These are phyloP conservation scores for Leucoma salicis DNA, from an alignment of 2,888 invertebrate species.

Conservation along the genomic window DNA sequence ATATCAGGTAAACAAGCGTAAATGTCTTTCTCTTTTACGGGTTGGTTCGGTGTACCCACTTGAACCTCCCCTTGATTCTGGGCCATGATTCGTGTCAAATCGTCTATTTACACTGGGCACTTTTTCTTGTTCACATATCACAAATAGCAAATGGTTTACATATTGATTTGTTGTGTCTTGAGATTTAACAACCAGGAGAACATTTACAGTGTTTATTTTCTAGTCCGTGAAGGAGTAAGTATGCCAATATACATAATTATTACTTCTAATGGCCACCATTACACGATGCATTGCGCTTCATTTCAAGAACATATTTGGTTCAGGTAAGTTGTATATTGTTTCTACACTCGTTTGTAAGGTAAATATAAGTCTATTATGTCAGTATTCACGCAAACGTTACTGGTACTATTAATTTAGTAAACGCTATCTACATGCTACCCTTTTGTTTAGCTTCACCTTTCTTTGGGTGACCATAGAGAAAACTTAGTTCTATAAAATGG, in stretches of 20 bases:
- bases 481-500: slow-evolving; percentile 72
- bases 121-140: slow-evolving; percentile 60
- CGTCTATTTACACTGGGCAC: slow-evolving; percentile 65
- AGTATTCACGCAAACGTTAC: slow-evolving; percentile 55
- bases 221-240: slow-evolving; percentile 70
- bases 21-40: slow-evolving; percentile 77
- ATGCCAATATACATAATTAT: slow-evolving; percentile 82
- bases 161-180: slow-evolving; percentile 50
- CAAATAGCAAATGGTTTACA: slow-evolving; percentile 57
- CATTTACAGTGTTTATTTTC: slow-evolving; percentile 58
- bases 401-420: slow-evolving; percentile 65
- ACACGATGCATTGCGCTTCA: slow-evolving; percentile 78
- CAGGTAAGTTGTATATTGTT: slow-evolving; percentile 44
- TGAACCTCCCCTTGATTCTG: slow-evolving; percentile 81
- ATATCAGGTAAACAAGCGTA: slow-evolving; percentile 82
- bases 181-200: slow-evolving; percentile 39
- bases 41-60: slow-evolving; percentile 77
- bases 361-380: slow-evolving; percentile 47
- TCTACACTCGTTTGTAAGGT: slow-evolving; percentile 47
- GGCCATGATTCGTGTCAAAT: slow-evolving; percentile 70
- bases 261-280: slow-evolving; percentile 81
- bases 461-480: slow-evolving; percentile 77
- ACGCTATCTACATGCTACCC: slow-evolving; percentile 78
- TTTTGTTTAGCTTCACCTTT: slow-evolving; percentile 83
- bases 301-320: slow-evolving; percentile 54